Conservation (phyloP, 2,113 vertebrate genomes). For the Gambusia affinis region DNA sequence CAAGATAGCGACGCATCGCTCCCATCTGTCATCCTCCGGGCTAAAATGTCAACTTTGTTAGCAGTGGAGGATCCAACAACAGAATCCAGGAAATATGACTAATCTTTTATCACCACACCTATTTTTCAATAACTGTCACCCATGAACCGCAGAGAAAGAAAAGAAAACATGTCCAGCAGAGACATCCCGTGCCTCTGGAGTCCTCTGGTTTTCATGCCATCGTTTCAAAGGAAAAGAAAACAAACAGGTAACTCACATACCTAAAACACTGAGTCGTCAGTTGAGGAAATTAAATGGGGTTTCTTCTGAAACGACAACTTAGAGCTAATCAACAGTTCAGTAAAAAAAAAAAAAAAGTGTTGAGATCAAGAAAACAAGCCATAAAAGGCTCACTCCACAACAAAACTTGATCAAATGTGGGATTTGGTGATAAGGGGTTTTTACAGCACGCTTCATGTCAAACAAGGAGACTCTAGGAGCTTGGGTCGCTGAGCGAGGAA, state of each 20-base stretch:
- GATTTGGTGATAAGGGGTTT: background rate
- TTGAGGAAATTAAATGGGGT: background rate
- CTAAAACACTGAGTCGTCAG: background rate
- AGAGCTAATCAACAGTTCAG: too few species aligned
- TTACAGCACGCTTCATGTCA: background rate
- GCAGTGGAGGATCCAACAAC: constrained; percentile 50
- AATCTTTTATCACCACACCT: constrained; percentile 62
- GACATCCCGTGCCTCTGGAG: background rate
- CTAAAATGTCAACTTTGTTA: constrained; percentile 19
- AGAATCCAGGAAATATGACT: constrained; percentile 62
- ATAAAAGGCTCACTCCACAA: background rate
- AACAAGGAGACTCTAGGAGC: background rate
- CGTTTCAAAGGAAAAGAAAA: background rate
- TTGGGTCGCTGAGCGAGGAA: too few species aligned
- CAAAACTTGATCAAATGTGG: background rate
- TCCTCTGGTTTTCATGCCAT: background rate
- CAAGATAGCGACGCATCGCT: constrained; percentile 38
- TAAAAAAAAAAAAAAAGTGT: too few species aligned
- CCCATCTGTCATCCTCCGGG: background rate
- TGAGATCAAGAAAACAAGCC: too few species aligned
- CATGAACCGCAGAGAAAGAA: constrained; percentile 1
- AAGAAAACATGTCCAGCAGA: constrained; percentile 15
- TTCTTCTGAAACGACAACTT: too few species aligned
- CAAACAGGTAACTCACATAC: too few species aligned
- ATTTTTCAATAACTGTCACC: constrained; percentile 16